phyloP scores from a whole-genome alignment of 2,888 invertebrate species.

The Napeogenes inachia region DNA sequence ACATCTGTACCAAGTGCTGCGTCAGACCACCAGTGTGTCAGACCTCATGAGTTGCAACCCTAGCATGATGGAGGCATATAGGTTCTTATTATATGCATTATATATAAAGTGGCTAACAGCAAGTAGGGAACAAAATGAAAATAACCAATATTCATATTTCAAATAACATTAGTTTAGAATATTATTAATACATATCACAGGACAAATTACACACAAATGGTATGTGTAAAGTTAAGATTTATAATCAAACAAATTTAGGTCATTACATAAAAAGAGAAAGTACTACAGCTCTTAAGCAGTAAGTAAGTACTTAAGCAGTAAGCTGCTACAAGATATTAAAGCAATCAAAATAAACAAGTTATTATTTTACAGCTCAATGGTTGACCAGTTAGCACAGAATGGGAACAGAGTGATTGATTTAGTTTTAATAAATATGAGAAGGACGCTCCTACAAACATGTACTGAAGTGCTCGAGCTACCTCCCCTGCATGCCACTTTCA shows the following conservation, averaged over 20 bases:
- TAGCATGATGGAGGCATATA: slow-evolving; percentile 64
- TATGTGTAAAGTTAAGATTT: not conserved
- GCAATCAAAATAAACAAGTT: not conserved
- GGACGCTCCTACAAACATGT: slow-evolving; percentile 63
- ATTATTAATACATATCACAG: too few species aligned
- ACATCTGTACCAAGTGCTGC: slow-evolving; percentile 57
- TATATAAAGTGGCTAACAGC: not conserved
- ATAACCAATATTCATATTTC: not conserved
- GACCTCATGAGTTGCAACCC: slow-evolving; percentile 69
- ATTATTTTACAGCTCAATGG: slow-evolving; percentile 49
- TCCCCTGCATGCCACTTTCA: slow-evolving; percentile 66
- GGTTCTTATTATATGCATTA: slow-evolving; percentile 40
- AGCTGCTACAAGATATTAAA: not conserved
- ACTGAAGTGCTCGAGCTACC: slow-evolving; percentile 61
- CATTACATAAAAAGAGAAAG: not conserved
- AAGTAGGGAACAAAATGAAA: not conserved
- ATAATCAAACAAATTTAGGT: not conserved
- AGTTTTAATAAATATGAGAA: slow-evolving; percentile 67
- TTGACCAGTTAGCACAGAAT: slow-evolving; percentile 44
- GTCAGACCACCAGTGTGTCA: slow-evolving; percentile 65
- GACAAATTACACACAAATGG: too few species aligned
- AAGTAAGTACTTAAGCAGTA: too few species aligned
- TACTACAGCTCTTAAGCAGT: too few species aligned
- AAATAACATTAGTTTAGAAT: too few species aligned
- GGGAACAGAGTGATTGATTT: slow-evolving; percentile 69